These are phyloP conservation scores for Macrosoma leucophasiata DNA, from an alignment of 2,888 invertebrate genomes.

Conservation along the genomic window DNA sequence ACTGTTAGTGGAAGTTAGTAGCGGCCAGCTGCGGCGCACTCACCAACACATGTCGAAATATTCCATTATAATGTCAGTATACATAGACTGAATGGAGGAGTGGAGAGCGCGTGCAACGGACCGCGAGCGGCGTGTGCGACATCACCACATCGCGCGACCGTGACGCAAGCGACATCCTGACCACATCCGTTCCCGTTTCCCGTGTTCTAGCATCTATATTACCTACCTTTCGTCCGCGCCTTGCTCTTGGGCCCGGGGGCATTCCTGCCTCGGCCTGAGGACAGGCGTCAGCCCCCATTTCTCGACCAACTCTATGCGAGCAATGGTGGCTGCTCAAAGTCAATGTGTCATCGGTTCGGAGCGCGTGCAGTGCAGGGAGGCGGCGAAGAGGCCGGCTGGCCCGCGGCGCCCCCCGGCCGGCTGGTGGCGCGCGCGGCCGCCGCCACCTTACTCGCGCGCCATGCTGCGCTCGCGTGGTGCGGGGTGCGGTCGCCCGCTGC, in stretches of 20 bases:
- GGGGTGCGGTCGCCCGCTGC: constrained; percentile 43
- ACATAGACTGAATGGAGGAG: constrained; percentile 22
- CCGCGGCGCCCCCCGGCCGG: constrained; percentile 66
- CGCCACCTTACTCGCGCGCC: constrained; percentile 52
- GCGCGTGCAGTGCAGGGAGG: constrained; percentile 47
- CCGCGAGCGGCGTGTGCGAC: constrained; percentile 28
- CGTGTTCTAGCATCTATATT: constrained; percentile 4
- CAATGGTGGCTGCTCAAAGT: constrained; percentile 90
- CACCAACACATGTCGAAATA: constrained; percentile 70
- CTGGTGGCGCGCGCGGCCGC: constrained; percentile 47
- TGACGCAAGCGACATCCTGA: constrained; percentile 38
- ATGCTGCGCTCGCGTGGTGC: constrained; percentile 40
- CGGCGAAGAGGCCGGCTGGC: constrained; percentile 56
- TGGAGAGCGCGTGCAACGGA: constrained; percentile 32
- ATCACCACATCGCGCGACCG: constrained; percentile 29
- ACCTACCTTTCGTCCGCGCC: constrained; percentile 83
- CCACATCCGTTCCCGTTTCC: constrained; percentile 34
- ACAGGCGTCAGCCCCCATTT: constrained; percentile 99
- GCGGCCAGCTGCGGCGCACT: constrained; percentile 42
- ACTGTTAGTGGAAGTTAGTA: constrained; percentile 43
- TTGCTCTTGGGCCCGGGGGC: constrained; percentile 86
- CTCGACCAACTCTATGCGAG: constrained; percentile 97
- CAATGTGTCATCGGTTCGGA: constrained; percentile 69
- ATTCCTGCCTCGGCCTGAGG: constrained; percentile 97
- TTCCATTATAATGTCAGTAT: constrained; percentile 43